Evolutionary conservation across 2,888 invertebrate species (phyloP), one percentile per base, ranked within the genome.

Genomic region (Tupiocoris notatus): DNA sequence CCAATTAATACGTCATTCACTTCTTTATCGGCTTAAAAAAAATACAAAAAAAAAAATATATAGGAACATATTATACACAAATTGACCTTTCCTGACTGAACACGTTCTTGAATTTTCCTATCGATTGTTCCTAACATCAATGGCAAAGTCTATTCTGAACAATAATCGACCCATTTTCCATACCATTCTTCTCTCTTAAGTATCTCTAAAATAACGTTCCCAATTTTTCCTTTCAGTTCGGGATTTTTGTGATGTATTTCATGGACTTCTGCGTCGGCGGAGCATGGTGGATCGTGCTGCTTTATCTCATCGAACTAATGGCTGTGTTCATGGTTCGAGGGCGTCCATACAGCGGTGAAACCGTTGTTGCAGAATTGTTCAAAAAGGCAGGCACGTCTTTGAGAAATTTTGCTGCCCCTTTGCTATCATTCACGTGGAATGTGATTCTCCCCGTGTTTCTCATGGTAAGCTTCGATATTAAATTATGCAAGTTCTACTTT

Each of bases 241-340:
- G 95, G 21, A 90, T 94, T 79, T 88, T 89, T 77, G 88, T 94
- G 67, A 89, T 95, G 1, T 94, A 95, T 83, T 94, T 93, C 83
- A 84, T 94, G 83, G 96, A 95, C 85, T 92, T 92, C 83, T 89
- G 91, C 22, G 87, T 94, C 82, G 92, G 93, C 17, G 94, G 94
- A 2, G 87, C 90, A 1, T 96, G 96, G 95, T 94, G 94, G 91
- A 88, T 95, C 76, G 89, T 93, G 83, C 87, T 91, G 73, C 85
- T 94, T 59, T 92, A 94, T 83, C 86, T 92, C 64, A 85, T 91
- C 61, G 88, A 93, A 83, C 89, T 92, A 66, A 88, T 90, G 80
- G 94, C 92, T n/a, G 91, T 95, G 77, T 93, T 95, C 83, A 89
- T 92, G 83, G 92, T 95, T 9, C 88, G 94, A 39, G 95, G 95